Evolutionary conservation across 2,113 vertebrate genomes (phyloP).

Genomic region (Ornithorhynchus anatinus): DNA sequence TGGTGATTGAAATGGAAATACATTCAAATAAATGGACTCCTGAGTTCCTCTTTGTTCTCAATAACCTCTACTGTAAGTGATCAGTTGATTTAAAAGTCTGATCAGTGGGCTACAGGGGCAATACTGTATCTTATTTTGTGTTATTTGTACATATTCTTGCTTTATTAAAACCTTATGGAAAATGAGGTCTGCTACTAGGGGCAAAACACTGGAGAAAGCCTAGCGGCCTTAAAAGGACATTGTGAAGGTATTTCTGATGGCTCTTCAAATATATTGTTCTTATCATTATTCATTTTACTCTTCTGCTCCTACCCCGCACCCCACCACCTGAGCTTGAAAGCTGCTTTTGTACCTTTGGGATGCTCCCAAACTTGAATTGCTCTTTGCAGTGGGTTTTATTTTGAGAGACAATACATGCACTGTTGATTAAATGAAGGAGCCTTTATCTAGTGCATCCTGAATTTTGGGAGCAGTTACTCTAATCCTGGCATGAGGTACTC

Average conservation of each 20-base stretch:
- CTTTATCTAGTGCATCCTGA: background rate
- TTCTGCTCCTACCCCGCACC: too few species aligned
- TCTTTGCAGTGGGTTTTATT: background rate
- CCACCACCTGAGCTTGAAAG: constrained; percentile 18
- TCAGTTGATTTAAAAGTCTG: constrained; percentile 77
- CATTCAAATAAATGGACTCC: constrained; percentile 79
- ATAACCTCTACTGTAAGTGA: constrained; percentile 72
- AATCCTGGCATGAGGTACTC: background rate
- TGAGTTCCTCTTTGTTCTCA: constrained; percentile 66
- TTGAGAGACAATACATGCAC: constrained; percentile 1
- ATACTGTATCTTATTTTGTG: constrained; percentile 69
- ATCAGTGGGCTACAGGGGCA: constrained; percentile 66
- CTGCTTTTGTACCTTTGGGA: background rate
- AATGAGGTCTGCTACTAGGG: constrained; percentile 51
- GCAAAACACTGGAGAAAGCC: constrained; percentile 3
- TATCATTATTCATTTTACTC: constrained; percentile 8
- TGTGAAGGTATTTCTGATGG: constrained; percentile 13
- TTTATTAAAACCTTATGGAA: constrained; percentile 73
- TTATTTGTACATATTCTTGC: constrained; percentile 60
- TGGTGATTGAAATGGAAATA: constrained; percentile 78
- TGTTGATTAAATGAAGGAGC: constrained; percentile 7
- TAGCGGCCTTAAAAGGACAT: constrained; percentile 23
- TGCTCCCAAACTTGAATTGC: constrained; percentile 17
- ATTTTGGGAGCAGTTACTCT: background rate
- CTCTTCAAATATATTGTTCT: constrained; percentile 46